A percentile compares a stretch with the other conserved stretches of the same genome.
Conservation (phyloP, 1,140 invertebrate species). For the Thaumatotibia leucotreta region DNA sequence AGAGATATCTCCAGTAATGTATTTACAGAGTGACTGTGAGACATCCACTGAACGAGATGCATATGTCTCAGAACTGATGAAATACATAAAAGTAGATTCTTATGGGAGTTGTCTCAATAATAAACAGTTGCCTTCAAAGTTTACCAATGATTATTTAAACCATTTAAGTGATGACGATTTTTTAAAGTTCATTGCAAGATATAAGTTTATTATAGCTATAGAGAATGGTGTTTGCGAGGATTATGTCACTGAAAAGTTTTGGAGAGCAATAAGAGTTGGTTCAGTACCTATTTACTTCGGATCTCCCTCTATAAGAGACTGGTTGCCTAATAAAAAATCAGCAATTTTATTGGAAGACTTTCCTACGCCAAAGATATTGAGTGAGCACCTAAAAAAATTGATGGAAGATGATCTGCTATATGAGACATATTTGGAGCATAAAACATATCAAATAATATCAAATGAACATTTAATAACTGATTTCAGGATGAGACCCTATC, state of each 20-base stretch:
- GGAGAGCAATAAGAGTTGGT: conserved; percentile 88
- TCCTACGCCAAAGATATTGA: conserved; percentile 75
- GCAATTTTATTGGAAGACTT: conserved; percentile 80
- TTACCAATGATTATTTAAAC: conserved; percentile 77
- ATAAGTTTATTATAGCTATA: conserved; percentile 91
- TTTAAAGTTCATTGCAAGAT: conserved; percentile 81
- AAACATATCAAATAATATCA: conserved; percentile 62
- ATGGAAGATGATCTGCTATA: conserved; percentile 79
- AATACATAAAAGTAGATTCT: conserved; percentile 84
- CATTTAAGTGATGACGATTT: conserved; percentile 80
- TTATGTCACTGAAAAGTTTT: conserved; percentile 94
- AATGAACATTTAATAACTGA: conserved; percentile 61
- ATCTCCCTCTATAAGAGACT: conserved; percentile 81
- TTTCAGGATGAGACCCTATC: conserved; percentile 59
- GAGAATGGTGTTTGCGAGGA: conserved; percentile 93
- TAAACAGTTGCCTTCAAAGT: conserved; percentile 81
- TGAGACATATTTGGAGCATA: conserved; percentile 79
- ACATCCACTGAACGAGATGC: conserved; percentile 86
- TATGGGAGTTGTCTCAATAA: conserved; percentile 86
- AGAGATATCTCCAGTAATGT: conserved; percentile 82
- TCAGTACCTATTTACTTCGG: conserved; percentile 90
- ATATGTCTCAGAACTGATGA: conserved; percentile 86
- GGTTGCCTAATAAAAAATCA: conserved; percentile 81
- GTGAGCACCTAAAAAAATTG: conserved; percentile 73
- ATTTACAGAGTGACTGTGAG: conserved; percentile 88